Percentiles rank a stretch among this genome's conserved stretches.
Evolutionary conservation across 2,113 vertebrate genomes (phyloP).

Genomic region (Grallaria varia): DNA sequence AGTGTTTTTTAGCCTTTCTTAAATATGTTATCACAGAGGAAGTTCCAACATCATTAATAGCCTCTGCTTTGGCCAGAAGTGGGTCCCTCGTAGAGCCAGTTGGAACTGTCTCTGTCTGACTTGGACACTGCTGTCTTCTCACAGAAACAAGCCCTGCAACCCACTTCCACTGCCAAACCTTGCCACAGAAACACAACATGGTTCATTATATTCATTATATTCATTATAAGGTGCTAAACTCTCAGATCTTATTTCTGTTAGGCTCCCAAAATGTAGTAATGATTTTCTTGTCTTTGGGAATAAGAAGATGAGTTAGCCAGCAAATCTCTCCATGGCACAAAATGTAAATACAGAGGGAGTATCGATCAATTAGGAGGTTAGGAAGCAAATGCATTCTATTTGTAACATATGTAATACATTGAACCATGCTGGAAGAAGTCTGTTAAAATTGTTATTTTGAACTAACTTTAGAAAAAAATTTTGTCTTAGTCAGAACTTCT

Average conservation of each 20-base stretch:
- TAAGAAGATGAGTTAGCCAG: not conserved
- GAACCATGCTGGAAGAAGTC: not conserved
- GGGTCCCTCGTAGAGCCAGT: no score
- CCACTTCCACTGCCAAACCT: not conserved
- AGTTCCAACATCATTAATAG: accelerated
- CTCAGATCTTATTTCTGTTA: not conserved
- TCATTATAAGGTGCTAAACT: not conserved
- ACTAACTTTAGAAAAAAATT: not conserved
- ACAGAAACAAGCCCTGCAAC: not conserved
- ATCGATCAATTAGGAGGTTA: not conserved
- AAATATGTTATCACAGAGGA: not conserved
- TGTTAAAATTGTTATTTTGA: not conserved
- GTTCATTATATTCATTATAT: not conserved
- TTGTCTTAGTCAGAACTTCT: not conserved
- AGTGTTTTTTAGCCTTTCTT: not conserved
- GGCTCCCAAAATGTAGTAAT: not conserved
- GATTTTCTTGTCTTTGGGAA: not conserved
- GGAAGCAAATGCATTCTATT: not conserved
- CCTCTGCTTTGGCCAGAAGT: not conserved
- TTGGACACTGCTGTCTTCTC: not conserved
- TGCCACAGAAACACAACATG: not conserved
- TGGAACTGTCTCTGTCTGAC: accelerated
- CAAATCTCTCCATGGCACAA: accelerated
- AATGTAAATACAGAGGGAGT: not conserved
- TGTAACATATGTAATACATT: not conserved